Conservation (phyloP, 1,140 invertebrate genomes). For the Platyura marginata region DNA sequence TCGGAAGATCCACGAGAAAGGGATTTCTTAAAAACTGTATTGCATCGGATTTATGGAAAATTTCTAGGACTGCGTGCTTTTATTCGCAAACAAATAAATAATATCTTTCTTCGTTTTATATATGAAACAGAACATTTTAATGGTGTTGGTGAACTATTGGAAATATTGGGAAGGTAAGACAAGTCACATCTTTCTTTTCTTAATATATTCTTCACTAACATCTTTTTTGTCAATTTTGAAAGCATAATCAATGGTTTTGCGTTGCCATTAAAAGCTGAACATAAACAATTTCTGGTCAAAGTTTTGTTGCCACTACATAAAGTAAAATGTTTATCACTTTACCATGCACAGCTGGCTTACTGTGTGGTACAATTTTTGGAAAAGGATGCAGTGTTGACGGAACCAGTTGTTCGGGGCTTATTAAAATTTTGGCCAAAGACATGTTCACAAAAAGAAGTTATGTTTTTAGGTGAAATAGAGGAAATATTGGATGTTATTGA, state of each 20-base stretch:
- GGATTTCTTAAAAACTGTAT: slow-evolving; percentile 96
- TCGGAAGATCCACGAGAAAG: slow-evolving; percentile 97
- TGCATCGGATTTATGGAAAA: slow-evolving; percentile 99
- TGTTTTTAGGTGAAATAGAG: slow-evolving; percentile 96
- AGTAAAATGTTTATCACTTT: slow-evolving; percentile 82
- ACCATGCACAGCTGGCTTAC: slow-evolving; percentile 96
- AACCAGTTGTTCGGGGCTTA: slow-evolving; percentile 87
- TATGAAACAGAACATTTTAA: slow-evolving; percentile 99
- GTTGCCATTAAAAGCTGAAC: slow-evolving; percentile 88
- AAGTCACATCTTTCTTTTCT: not conserved
- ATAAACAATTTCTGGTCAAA: slow-evolving; percentile 96
- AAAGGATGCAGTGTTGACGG: slow-evolving; percentile 92
- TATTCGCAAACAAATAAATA: slow-evolving; percentile 99
- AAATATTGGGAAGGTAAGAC: slow-evolving; percentile 80
- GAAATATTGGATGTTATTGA: slow-evolving; percentile 98
- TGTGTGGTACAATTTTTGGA: slow-evolving; percentile 99
- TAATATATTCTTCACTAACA: not conserved
- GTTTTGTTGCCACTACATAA: slow-evolving; percentile 97
- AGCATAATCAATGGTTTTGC: slow-evolving; percentile 99
- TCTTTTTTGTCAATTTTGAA: slow-evolving; percentile 11
- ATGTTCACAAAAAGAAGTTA: slow-evolving; percentile 97
- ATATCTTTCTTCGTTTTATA: slow-evolving; percentile 95
- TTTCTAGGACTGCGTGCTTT: slow-evolving; percentile 95
- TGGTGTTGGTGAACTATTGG: slow-evolving; percentile 93
- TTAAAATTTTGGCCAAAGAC: slow-evolving; percentile 99